A percentile compares a stretch with the other conserved stretches of the same genome.
Evolutionary conservation across 2,888 invertebrate genomes (phyloP).

Genomic region (Pelosia muscerda): DNA sequence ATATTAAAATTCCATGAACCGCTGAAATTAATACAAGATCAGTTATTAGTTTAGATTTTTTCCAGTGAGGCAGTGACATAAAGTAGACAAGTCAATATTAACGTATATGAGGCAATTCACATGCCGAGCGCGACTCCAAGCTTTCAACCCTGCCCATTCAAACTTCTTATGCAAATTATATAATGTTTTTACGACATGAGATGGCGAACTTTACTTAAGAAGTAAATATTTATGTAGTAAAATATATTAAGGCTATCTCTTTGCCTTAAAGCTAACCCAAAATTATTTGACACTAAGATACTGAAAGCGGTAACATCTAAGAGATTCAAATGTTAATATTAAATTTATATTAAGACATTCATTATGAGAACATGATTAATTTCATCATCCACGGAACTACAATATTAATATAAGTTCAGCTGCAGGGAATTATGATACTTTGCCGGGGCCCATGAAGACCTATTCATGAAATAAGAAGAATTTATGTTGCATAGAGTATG

Average conservation of each 20-base stretch:
- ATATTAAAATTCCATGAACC: neutral
- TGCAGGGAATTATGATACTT: no score
- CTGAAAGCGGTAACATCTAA: neutral
- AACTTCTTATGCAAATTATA: constrained; percentile 86
- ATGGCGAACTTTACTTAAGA: constrained; percentile 83
- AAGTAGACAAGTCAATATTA: constrained; percentile 72
- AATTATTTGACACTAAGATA: constrained; percentile 22
- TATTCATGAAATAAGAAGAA: no score
- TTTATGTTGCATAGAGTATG: no score
- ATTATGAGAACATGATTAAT: no score
- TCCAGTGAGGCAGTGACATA: constrained; percentile 24
- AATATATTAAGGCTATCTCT: constrained; percentile 55
- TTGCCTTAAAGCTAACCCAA: constrained; percentile 38
- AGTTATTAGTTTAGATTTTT: constrained; percentile 8
- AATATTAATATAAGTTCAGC: no score
- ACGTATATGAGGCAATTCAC: constrained; percentile 78
- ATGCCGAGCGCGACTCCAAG: constrained; percentile 80
- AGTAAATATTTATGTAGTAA: constrained; percentile 78
- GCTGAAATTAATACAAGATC: neutral
- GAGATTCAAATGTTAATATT: neutral
- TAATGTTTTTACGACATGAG: constrained; percentile 84
- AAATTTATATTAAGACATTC: neutral
- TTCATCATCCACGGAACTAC: no score
- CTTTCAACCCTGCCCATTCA: constrained; percentile 83
- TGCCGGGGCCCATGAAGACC: no score